Evolutionary conservation across 1,140 invertebrate species (phyloP), one percentile per base, ranked within the genome.

Genomic region (Euglossa dilemma): DNA sequence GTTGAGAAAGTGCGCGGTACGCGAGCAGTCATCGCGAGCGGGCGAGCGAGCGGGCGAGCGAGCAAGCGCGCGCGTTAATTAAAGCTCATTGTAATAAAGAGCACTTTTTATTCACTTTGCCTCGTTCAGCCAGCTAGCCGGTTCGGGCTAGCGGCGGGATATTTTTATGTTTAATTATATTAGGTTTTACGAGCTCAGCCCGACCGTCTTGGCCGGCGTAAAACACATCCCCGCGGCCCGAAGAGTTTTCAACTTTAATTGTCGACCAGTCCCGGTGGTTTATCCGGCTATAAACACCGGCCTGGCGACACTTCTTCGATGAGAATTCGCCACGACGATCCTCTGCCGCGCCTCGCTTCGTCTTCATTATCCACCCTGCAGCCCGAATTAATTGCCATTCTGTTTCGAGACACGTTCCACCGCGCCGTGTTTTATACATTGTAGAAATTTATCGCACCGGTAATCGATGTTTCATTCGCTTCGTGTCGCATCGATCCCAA

Each of bases 21-120:
- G 88, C 84, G 83, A 87, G 84, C 80, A 90, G 89, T 91, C 88
- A 91, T 91, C 88, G 88, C 80, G 80, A 14, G 50, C 50, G 50
- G 12, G 50, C 3, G 81, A 63, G 67, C 66, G 72, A 56, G 72
- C 50, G n/a, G 43, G 47, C 7, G 23, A 70, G 54, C 0, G 54
- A 54, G 14, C 36, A 18, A 59, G 59, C 25, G 59, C 84, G 80
- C 84, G 86, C 90, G 91, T 92, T 92, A 92, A 92, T 92, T 92
- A 92, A 92, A 91, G 90, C 91, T 92, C 90, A 92, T 92, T 92
- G 91, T 92, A 91, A 92, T 92, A 92, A 92, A 92, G 91, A 91
- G 84, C 85, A 83, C 86, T 91, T 91, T 91, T 92, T 91, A 89
- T 91, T 91, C 90, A 83, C 88, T 85, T 87, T 85, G 84, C 80